Evolutionary conservation across 2,888 invertebrate species (phyloP), one percentile per base, ranked within the genome.

Genomic region (Parochlus steinenii): DNA sequence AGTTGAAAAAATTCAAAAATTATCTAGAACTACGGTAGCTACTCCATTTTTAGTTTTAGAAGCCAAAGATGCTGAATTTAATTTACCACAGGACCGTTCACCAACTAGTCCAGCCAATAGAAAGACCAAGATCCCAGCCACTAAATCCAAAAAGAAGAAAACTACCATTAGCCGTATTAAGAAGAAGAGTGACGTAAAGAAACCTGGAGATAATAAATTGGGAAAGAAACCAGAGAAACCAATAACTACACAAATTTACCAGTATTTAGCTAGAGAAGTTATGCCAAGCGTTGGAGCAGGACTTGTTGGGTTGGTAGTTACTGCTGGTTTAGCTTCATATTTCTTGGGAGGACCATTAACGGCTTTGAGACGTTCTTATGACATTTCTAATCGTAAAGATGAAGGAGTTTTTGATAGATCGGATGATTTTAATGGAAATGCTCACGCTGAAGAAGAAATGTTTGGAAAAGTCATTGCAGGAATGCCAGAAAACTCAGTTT

Each of bases 221-320:
- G 61, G 62, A 40, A 63, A 62, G 11, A 33, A 37, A 10, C 38
- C 44, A 5, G 61, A 62, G 26, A 68, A 75, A 37, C 74, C 77
- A 2, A 64, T 80, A 1, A 67, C 74, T 7, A 74, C 78, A 1
- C 74, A 78, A 51, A 69, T 81, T 17, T 81, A 80, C 48, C 80
- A 77, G 47, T 81, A 77, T 47, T 56, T 81, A 25, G 77, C 79
- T 3, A 64, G 80, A 45, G 80, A 81, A 61, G 74, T 81, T 1
- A 79, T 81, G 74, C 80, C 81, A 1, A 76, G 77, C 19, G 76
- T 81, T 14, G 80, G 81, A 1, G 74, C 80, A 1, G 79, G 81
- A 45, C 57, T 81, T 14, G 69, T 80, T 8, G 80, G 81, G 2
- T 54, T 81, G 26, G 73, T 80, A 40, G 69, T 80, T 40, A 66